These are phyloP conservation scores for Euzophera pinguis DNA, from an alignment of 2,888 invertebrate species.

Conservation along the genomic window DNA sequence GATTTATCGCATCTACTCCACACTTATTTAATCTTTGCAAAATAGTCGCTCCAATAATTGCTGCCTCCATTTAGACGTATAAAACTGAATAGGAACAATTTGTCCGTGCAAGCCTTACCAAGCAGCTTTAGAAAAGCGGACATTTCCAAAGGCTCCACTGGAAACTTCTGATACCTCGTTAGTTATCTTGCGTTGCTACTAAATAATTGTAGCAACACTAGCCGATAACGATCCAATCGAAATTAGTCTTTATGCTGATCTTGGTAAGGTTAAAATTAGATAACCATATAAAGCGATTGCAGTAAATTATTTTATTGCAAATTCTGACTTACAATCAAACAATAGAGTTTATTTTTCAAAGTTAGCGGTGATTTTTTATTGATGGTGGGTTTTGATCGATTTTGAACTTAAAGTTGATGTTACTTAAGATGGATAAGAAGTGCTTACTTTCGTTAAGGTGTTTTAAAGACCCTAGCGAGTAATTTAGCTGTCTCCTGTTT, in stretches of 20 bases:
- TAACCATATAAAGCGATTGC: conserved; percentile 6
- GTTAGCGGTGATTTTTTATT: conserved; percentile 30
- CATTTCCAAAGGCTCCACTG: conserved; percentile 63
- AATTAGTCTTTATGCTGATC: conserved; percentile 23
- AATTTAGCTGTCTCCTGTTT: conserved; percentile 63
- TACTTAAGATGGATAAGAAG: conserved; percentile 24
- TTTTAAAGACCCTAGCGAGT: conserved; percentile 24
- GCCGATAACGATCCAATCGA: conserved; percentile 19
- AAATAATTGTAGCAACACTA: conserved; percentile 68
- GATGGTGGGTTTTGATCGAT: conserved; percentile 20
- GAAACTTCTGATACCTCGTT: conserved; percentile 70
- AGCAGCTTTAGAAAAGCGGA: conserved; percentile 52
- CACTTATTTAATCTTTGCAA: conserved; percentile 44
- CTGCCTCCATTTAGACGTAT: conserved; percentile 52
- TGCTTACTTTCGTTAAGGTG: not conserved
- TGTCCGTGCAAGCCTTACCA: conserved; percentile 65
- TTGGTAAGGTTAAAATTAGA: conserved; percentile 28
- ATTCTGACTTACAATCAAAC: conserved; percentile 43
- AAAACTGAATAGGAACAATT: conserved; percentile 69
- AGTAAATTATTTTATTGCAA: conserved; percentile 32
- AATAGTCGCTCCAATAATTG: conserved; percentile 60
- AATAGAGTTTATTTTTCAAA: conserved; percentile 49
- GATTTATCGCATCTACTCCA: conserved; percentile 30
- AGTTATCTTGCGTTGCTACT: conserved; percentile 63
- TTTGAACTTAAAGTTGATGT: conserved; percentile 26